Evolutionary conservation across 1,140 invertebrate species (phyloP), one percentile per base, ranked within the genome.

Genomic region (Alviniconcha marisindica): DNA sequence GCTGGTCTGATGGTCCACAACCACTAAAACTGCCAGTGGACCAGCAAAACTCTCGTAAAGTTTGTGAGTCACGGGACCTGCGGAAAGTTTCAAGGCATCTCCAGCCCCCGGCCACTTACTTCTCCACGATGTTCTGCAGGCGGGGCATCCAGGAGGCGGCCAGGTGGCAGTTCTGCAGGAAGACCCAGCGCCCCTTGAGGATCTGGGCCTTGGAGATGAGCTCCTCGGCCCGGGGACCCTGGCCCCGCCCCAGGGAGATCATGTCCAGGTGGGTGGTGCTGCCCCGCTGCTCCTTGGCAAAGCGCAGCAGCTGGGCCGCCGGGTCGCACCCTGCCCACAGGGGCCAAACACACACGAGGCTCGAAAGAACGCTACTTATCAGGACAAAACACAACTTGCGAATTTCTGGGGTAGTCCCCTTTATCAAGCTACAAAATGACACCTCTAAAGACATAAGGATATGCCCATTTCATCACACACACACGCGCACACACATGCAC

Each of bases 161-260:
- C 12, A 93, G 86, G 79, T 93, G 92, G 87, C 92, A 93, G 86
- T 93, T 93, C 83, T 93, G 92, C 44, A 98, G 93, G 93, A 97
- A 97, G 3, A 94, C 91, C 93, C 93, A 94, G 69, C 91, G 81
- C 15, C 92, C 92, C 81, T 93, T 93, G 14, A 93, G 87, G 36
- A 93, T 93, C 84, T 92, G 90, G 10, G 93, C 92, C 82, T 92
- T 92, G 42, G 85, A 85, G 51, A 93, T 93, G 33, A 93, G 89
- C 83, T 92, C 91, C 83, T 93, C 92, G 38, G 92, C 92, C 81
- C 92, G 91, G 31, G 90, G 91, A 28, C 92, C 93, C 84, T 93
- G 92, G 66, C 92, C 93, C 71, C 92, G 87, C 10, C 93, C 93
- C 54, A 93, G 86, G 24, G 93, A 93, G 78, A 94, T 91, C 90